phyloP scores from a whole-genome alignment of 2,113 vertebrate species.

The Hyla sarda region DNA sequence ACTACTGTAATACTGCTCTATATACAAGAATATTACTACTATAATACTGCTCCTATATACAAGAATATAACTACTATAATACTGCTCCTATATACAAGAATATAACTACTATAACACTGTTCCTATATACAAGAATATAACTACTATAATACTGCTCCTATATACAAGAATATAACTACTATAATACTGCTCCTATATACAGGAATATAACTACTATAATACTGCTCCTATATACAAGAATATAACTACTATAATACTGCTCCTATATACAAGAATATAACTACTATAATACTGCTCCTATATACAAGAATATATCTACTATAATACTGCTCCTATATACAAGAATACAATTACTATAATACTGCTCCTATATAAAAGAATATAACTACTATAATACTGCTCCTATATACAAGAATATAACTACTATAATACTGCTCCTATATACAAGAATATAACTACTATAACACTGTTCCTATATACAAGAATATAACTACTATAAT shows the following conservation, averaged over 20 bases:
- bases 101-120: too few relatives aligned
- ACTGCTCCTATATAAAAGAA: too few relatives aligned
- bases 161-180: neutral
- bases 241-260: neutral
- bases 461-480: too few relatives aligned
- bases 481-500: too few relatives aligned
- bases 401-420: neutral
- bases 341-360: neutral
- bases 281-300: neutral
- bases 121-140: too few relatives aligned
- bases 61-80: too few relatives aligned
- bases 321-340: neutral
- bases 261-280: neutral
- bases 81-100: too few relatives aligned
- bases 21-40: too few relatives aligned
- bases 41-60: too few relatives aligned
- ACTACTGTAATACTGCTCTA: too few relatives aligned
- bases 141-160: neutral
- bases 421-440: neutral
- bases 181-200: neutral
- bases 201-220: too few relatives aligned
- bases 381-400: conserved; percentile 1
- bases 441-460: too few relatives aligned
- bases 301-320: neutral
- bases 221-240: neutral